A percentile compares a stretch with the other conserved stretches of the same genome.
These are phyloP conservation scores for Mactromeris polynyma DNA, from an alignment of 2,888 invertebrate species.

Conservation along the genomic window DNA sequence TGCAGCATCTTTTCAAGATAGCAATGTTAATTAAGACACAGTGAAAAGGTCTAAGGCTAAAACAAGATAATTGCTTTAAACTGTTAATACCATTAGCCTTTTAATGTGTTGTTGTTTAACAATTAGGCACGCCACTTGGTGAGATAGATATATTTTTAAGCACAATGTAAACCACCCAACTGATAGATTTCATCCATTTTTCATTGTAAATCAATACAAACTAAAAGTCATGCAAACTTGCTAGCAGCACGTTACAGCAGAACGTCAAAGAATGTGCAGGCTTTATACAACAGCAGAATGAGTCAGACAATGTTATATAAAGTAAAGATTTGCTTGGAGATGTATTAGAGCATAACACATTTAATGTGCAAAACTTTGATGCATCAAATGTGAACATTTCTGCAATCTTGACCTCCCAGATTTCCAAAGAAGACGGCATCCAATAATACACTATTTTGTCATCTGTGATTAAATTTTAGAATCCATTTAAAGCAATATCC, in stretches of 20 bases:
- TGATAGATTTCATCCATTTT: not conserved
- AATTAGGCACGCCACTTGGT: not conserved
- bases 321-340: not conserved
- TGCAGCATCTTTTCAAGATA: too few relatives aligned
- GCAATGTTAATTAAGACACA: too few relatives aligned
- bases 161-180: not conserved
- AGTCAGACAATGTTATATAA: not conserved
- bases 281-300: not conserved
- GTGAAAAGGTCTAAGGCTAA: not conserved
- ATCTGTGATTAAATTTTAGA: too few relatives aligned
- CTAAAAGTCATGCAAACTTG: not conserved
- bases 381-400: not conserved
- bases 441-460: too few relatives aligned
- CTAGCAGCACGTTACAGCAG: not conserved
- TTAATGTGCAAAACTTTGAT: not conserved
- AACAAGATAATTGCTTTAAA: not conserved
- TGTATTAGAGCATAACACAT: not conserved
- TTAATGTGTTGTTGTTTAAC: not conserved
- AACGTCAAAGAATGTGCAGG: conserved; percentile 1
- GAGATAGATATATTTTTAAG: not conserved
- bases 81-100: not conserved
- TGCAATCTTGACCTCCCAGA: not conserved
- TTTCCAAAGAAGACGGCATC: too few relatives aligned
- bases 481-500: too few relatives aligned
- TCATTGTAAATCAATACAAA: not conserved